Conservation (phyloP, 2,797 vertebrate species). For the Prionace glauca region DNA sequence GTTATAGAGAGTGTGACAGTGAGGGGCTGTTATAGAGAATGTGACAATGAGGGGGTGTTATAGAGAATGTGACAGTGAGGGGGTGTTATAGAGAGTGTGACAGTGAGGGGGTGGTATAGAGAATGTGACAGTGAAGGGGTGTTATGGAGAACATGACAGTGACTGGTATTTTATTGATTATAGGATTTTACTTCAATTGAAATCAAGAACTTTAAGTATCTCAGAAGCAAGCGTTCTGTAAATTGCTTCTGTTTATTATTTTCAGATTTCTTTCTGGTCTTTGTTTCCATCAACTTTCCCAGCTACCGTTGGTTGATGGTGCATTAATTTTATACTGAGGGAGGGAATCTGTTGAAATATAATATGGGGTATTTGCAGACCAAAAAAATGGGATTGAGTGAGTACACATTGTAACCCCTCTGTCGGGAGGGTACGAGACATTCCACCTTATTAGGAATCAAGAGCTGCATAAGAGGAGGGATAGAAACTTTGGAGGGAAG, state of each 20-base stretch:
- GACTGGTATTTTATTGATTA: neutral
- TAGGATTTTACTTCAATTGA: neutral
- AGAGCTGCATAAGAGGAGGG: neutral
- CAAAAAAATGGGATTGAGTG: too few relatives aligned
- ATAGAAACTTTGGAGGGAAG: neutral
- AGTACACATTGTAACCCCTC: neutral
- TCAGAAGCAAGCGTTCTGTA: neutral
- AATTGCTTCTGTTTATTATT: neutral
- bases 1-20: too few relatives aligned
- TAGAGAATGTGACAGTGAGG: too few relatives aligned
- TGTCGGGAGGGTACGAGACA: neutral
- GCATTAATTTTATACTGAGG: neutral
- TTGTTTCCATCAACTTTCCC: neutral
- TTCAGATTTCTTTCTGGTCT: neutral
- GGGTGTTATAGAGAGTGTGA: neutral
- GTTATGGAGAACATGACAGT: neutral
- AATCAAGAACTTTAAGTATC: neutral
- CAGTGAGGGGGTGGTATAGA: neutral
- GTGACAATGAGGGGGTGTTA: too few relatives aligned
- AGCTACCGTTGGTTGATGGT: neutral
- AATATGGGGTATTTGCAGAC: neutral
- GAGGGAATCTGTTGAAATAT: neutral
- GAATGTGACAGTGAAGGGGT: neutral
- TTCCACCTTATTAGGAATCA: neutral
- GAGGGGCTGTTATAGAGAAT: too few relatives aligned